Base-by-base conservation (phyloP, 1,140 invertebrate genomes). In the Amphibalanus amphitrite region DNA sequence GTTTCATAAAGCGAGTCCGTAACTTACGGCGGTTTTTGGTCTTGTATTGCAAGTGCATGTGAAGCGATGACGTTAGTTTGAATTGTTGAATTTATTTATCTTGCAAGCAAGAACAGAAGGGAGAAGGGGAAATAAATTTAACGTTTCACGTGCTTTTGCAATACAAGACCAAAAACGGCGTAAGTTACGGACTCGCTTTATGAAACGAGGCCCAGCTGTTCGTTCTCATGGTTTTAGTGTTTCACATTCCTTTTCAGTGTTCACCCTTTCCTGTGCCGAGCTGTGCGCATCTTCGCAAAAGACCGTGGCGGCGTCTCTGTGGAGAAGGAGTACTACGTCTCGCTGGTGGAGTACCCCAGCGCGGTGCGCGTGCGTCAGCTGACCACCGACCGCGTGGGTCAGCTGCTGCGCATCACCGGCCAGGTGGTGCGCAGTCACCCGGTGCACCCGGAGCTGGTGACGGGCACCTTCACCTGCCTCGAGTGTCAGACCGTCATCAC, bases 381-480 rank as follows among this genome's bases (percentile, higher is more conserved):
- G 74, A 71, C 91, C 28, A 93, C 93, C n/a, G 85, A 90, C 0
- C 96, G 95, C 83, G 90, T 99, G 77, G 97, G 97, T 0, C 92
- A 91, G 0, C 82, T 99, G 3, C 87, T 97, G 71, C 86, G 93
- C 76, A 98, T 99, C 76, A 94, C 92, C 64, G 97, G 97, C 33
- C 97, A 99, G 78, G 96, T 99, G 72, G 95, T 98, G 20, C 84
- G 97, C 73, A 99, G 97, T 20, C 95, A 99, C 85, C 95, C 96
- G 23, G 97, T 99, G 20, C 85, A 86, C 80, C 76, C 76, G 23
- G 76, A 77, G 67, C 71, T 77, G 13, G 76, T 77, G 26, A 70
- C 74, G 4, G 96, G 93, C 30, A 96, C 93, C 0, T 99, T 99
- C 82, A 85, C 91, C 29, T 99, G 97, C 81, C 82, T 94, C 29